Base-by-base conservation (phyloP, 2,797 vertebrate genomes). In the Sphaeramia orbicularis region DNA sequence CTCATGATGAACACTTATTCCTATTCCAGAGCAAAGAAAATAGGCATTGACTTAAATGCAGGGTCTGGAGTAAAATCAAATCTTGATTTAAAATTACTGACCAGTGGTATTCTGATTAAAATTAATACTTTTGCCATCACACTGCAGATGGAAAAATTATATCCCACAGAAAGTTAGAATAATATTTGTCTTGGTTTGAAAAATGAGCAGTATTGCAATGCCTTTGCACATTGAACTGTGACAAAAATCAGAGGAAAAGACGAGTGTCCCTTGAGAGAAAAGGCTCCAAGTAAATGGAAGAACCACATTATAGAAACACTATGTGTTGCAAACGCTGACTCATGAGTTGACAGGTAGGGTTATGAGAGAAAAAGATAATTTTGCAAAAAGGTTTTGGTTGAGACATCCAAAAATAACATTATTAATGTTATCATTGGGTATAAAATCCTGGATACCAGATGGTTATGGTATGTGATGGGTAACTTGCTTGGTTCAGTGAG, bases 21-120 rank as follows among this genome's bases (percentile, higher is more conserved):
- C 16, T 79, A 57, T 30, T 42, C 53, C 6, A 65, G 72, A 49
- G 71, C 65, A 21, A 67, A 74, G 19, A 76, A 74, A 53, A 0
- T 60, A 8, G 65, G 58, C n/a, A 60, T 76, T 6, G 36, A 74
- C 38, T 83, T 83, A 48, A 47, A 61, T 54, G 62, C 76, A 0
- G 73, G 61, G 32, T 76, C 43, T 61, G 65, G 69, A 19, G 19
- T 27, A 2, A 76, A 68, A 49, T 54, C 42, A 42, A 76, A 74
- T 6, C 65, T 80, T 9, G 19, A 41, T 19, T 76, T 42, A 6
- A 71, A 57, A 27, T 64, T 80, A 13, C 19, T 80, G 19, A 83
- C 80, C 10, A 76, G 80, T 3, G 76, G 76, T 2, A 1, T 83
- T 50, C 64, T 83, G 80, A 45, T 53, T 19, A 76, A 83, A 38